phyloP scores from a whole-genome alignment of 2,888 invertebrate species.

The Drosophila borborema region DNA sequence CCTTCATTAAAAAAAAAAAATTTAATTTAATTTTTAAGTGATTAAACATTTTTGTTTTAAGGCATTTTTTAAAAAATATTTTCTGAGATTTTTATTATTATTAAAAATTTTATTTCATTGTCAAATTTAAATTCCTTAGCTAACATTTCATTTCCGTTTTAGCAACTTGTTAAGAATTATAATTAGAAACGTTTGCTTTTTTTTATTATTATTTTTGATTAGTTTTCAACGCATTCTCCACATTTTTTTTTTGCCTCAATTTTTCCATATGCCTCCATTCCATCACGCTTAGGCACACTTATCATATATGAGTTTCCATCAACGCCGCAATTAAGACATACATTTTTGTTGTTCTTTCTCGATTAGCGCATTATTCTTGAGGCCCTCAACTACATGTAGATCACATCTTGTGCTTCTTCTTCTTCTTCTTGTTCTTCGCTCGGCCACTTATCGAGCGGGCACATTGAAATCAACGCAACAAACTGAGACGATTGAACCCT shows the following conservation, averaged over 20 bases:
- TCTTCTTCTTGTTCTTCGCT: too few relatives aligned
- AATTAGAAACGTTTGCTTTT: neutral
- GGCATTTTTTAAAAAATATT: neutral
- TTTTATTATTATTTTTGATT: neutral
- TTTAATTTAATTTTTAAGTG: too few relatives aligned
- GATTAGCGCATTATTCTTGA: conserved; percentile 23
- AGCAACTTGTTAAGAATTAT: neutral
- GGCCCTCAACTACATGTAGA: conserved; percentile 1
- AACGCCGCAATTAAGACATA: conserved; percentile 32
- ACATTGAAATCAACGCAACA: conserved; percentile 49
- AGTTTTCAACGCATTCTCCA: neutral
- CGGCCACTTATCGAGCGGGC: conserved; percentile 43
- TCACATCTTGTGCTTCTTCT: neutral
- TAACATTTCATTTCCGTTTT: neutral
- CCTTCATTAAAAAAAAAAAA: too few relatives aligned
- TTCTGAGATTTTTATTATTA: neutral
- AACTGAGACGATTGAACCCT: conserved; percentile 50
- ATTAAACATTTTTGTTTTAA: too few relatives aligned
- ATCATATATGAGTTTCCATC: conserved; percentile 32
- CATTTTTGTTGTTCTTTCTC: conserved; percentile 13
- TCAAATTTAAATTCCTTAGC: neutral
- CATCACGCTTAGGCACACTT: neutral
- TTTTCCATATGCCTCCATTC: conserved; percentile 1
- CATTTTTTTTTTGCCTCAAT: neutral
- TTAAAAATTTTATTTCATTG: neutral